Percentiles rank a stretch among this genome's conserved stretches.
These are phyloP conservation scores for Acanthosepion esculentum DNA, from an alignment of 2,888 invertebrate genomes.

Conservation along the genomic window DNA sequence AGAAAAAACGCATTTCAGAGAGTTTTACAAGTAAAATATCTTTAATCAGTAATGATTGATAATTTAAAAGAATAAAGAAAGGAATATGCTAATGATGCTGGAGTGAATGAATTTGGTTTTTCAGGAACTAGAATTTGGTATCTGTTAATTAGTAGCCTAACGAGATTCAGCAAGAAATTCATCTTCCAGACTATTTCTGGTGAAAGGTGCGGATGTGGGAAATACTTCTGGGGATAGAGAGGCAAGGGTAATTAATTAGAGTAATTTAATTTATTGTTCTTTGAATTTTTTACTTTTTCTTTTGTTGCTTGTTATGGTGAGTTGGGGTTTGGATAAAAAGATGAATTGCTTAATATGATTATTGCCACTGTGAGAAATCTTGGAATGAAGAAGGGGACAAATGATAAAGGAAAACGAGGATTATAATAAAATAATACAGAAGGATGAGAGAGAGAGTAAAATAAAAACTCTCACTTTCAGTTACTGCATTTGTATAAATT, in stretches of 20 bases:
- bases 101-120: slow-evolving; percentile 15
- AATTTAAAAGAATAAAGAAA: not conserved
- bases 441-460: too few relatives aligned
- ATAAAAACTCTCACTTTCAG: too few relatives aligned
- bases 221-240: slow-evolving; percentile 1
- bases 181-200: slow-evolving; percentile 33
- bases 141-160: slow-evolving; percentile 33
- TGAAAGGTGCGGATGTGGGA: not conserved
- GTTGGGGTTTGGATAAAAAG: not conserved
- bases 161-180: not conserved
- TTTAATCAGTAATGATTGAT: not conserved
- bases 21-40: not conserved
- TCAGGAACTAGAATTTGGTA: not conserved
- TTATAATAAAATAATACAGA: too few relatives aligned
- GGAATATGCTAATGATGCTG: not conserved
- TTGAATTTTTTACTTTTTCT: not conserved
- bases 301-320: not conserved
- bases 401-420: too few relatives aligned
- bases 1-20: not conserved
- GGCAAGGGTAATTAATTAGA: slow-evolving; percentile 17
- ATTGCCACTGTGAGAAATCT: not conserved
- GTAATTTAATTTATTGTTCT: slow-evolving; percentile 33
- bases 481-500: too few relatives aligned
- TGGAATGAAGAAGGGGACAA: not conserved
- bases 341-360: slow-evolving; percentile 25